Evolutionary conservation across 1,140 invertebrate genomes (phyloP).

Genomic region (Coelopa frigida): DNA sequence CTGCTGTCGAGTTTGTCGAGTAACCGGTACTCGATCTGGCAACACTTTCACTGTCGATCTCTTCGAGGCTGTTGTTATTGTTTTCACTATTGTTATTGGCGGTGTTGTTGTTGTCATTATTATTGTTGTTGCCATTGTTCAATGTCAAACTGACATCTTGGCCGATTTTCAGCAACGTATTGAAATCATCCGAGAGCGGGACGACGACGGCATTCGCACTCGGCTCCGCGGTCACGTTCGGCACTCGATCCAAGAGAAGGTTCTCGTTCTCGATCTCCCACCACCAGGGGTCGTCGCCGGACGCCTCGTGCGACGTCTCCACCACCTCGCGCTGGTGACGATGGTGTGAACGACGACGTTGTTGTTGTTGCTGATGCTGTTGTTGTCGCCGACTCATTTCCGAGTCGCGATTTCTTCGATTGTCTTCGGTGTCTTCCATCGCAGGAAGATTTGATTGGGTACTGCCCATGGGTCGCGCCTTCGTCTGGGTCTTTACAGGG

Average conservation of each 20-base stretch:
- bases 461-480: no score
- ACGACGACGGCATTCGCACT: neutral
- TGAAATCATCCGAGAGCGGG: neutral
- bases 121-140: slow-evolving; percentile 1
- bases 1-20: neutral
- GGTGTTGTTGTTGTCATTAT: neutral
- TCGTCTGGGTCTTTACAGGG: no score
- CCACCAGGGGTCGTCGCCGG: slow-evolving; percentile 38
- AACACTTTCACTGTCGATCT: slow-evolving; percentile 10
- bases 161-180: neutral
- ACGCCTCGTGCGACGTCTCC: slow-evolving; percentile 1
- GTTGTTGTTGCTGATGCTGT: no score
- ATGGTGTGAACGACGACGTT: slow-evolving; percentile 9
- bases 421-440: slow-evolving; percentile 24
- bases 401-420: no score
- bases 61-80: neutral
- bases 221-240: slow-evolving; percentile 4
- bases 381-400: no score
- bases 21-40: slow-evolving; percentile 6
- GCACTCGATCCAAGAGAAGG: slow-evolving; percentile 27
- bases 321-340: slow-evolving; percentile 10
- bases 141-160: slow-evolving; percentile 1
- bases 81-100: neutral
- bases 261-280: slow-evolving; percentile 37
- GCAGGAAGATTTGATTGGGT: slow-evolving; percentile 3